These are phyloP conservation scores for Drosophila paulistorum DNA, from an alignment of 1,140 invertebrate genomes.

Conservation along the genomic window DNA sequence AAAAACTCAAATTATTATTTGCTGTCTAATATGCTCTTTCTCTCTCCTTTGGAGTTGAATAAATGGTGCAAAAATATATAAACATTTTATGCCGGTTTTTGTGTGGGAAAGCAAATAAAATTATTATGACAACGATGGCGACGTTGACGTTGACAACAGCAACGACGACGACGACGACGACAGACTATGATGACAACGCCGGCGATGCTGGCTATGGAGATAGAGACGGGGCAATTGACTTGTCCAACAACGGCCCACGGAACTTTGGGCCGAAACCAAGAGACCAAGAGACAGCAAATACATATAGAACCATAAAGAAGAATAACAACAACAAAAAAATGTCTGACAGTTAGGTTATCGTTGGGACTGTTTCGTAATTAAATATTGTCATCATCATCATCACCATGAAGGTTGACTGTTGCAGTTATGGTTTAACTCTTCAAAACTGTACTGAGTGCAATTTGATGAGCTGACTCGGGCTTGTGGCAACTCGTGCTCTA, in stretches of 20 bases:
- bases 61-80: slow-evolving; percentile 59
- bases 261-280: slow-evolving; percentile 18
- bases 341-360: slow-evolving; percentile 50
- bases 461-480: slow-evolving; percentile 50
- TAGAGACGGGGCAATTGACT: slow-evolving; percentile 54
- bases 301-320: background rate
- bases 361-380: slow-evolving; percentile 61
- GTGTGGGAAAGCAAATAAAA: slow-evolving; percentile 77
- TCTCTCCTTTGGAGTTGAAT: slow-evolving; percentile 34
- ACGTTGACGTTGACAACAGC: slow-evolving; percentile 36
- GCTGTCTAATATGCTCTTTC: slow-evolving; percentile 14
- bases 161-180: background rate
- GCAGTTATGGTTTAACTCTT: slow-evolving; percentile 40
- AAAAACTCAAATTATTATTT: background rate
- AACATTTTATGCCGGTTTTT: slow-evolving; percentile 49
- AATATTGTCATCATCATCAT: slow-evolving; percentile 68
- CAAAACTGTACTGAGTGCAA: slow-evolving; percentile 32
- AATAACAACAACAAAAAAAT: slow-evolving; percentile 12
- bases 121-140: slow-evolving; percentile 65
- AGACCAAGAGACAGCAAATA: background rate
- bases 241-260: slow-evolving; percentile 43
- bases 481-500: slow-evolving; percentile 29
- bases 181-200: slow-evolving; percentile 34
- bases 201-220: slow-evolving; percentile 32
- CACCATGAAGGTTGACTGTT: slow-evolving; percentile 11